A percentile compares a stretch with the other conserved stretches of the same genome.
phyloP scores from a whole-genome alignment of 1,140 invertebrate species.

The Megalonaias nervosa region DNA sequence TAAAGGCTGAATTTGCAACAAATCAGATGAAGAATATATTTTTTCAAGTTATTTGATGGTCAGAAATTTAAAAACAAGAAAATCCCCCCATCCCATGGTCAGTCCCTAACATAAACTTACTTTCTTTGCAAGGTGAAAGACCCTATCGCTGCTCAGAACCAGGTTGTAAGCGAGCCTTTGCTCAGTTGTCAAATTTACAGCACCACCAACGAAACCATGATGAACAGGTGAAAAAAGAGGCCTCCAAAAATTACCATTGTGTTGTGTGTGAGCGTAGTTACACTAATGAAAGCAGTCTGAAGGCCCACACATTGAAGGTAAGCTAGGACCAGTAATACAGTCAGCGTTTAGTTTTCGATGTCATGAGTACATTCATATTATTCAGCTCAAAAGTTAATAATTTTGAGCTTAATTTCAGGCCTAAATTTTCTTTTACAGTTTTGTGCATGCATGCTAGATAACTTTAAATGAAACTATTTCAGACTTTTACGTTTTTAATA shows the following conservation, averaged over 20 bases:
- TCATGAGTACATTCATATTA: neutral
- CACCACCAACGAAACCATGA: conserved; percentile 97
- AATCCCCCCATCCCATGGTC: too few relatives aligned
- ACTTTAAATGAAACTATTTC: too few relatives aligned
- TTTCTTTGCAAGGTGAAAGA: conserved; percentile 85
- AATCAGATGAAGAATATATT: too few relatives aligned
- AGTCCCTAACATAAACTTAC: conserved; percentile 32
- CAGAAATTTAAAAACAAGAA: too few relatives aligned
- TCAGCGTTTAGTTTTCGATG: neutral
- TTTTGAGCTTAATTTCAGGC: neutral
- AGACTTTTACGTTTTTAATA: too few relatives aligned
- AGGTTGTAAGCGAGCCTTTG: conserved; percentile 95
- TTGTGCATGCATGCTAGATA: too few relatives aligned
- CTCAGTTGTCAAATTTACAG: conserved; percentile 96
- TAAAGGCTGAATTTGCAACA: too few relatives aligned
- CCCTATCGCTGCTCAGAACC: conserved; percentile 97
- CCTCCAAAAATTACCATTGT: conserved; percentile 95
- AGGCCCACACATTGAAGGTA: conserved; percentile 97
- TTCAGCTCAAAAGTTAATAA: neutral
- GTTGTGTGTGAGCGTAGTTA: conserved; percentile 97
- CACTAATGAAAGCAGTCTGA: conserved; percentile 93
- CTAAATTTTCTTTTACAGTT: too few relatives aligned
- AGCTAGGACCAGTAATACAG: conserved; percentile 65
- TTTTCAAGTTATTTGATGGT: too few relatives aligned
- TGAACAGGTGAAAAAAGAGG: conserved; percentile 93